phyloP scores from a whole-genome alignment of 2,797 vertebrate species.

The Enteromius treurensis region DNA sequence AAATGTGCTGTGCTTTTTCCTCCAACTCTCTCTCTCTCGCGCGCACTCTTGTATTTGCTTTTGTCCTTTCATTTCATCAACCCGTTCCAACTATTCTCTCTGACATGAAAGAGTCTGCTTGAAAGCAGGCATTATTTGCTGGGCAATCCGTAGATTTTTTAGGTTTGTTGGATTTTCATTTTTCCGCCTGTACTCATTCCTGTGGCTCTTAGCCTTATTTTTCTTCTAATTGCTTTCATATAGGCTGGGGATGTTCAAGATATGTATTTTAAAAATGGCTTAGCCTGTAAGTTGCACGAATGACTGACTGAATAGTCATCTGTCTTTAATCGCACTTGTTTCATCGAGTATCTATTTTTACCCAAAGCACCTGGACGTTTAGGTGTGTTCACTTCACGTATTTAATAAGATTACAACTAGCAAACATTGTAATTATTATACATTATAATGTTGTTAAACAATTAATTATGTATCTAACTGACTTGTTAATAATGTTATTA shows the following conservation, averaged over 20 bases:
- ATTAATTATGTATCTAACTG: not conserved
- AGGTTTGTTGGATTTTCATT: conserved; percentile 29
- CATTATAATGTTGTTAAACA: not conserved
- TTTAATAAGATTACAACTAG: not conserved
- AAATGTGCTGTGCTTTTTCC: conserved; percentile 58
- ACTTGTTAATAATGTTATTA: conserved; percentile 14
- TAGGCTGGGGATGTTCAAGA: not conserved
- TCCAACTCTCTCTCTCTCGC: conserved; percentile 28
- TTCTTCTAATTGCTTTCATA: not conserved
- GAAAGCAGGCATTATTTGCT: conserved; percentile 42
- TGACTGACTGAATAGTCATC: not conserved
- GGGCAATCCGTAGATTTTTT: conserved; percentile 36
- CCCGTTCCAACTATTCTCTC: conserved; percentile 36
- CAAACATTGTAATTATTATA: not conserved
- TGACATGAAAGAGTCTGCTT: conserved; percentile 38
- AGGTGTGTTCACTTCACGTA: not conserved
- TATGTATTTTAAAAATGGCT: not conserved
- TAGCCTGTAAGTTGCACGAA: not conserved
- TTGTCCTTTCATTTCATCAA: conserved; percentile 51
- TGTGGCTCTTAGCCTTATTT: conserved; percentile 12
- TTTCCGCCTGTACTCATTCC: conserved; percentile 2
- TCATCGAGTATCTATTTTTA: not conserved
- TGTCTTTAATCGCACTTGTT: not conserved
- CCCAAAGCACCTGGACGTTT: not conserved
- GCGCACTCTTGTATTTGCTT: conserved; percentile 40